A percentile compares a stretch with the other conserved stretches of the same genome.
phyloP scores from a whole-genome alignment of 2,113 vertebrate genomes.

The Myiozetetes cayanensis region DNA sequence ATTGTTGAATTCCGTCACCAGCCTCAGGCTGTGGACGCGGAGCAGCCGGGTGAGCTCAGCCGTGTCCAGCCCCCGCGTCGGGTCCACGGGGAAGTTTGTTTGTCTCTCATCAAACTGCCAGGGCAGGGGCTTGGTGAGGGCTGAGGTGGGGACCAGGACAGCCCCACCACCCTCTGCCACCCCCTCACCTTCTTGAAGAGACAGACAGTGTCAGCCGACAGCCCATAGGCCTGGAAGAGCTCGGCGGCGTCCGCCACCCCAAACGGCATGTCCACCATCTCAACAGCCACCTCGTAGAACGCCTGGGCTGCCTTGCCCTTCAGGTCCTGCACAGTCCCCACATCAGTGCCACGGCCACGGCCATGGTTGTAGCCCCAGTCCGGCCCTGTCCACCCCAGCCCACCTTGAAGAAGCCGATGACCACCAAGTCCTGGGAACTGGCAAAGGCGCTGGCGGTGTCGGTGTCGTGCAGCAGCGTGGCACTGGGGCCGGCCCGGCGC shows the following conservation, averaged over 20 bases:
- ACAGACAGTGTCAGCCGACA: constrained; percentile 74
- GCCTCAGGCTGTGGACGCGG: constrained; percentile 78
- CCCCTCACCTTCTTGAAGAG: constrained; percentile 88
- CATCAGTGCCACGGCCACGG: neutral
- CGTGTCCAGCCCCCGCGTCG: constrained; percentile 68
- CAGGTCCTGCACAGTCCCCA: constrained; percentile 70
- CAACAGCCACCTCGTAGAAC: constrained; percentile 70
- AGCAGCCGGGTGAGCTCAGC: constrained; percentile 76
- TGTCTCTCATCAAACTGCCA: constrained; percentile 83
- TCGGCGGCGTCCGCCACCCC: constrained; percentile 72
- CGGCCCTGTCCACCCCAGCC: accelerated
- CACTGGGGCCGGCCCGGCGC: constrained; percentile 69
- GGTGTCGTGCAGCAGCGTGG: constrained; percentile 60
- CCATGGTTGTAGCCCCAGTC: accelerated
- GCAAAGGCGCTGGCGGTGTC: constrained; percentile 57
- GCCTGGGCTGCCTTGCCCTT: constrained; percentile 63
- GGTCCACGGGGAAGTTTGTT: constrained; percentile 75
- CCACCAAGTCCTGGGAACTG: constrained; percentile 61
- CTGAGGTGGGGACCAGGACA: neutral
- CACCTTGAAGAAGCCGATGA: constrained; percentile 89
- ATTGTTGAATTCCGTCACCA: constrained; percentile 81
- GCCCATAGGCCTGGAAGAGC: constrained; percentile 80
- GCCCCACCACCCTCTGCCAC: neutral
- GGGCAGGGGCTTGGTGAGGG: neutral
- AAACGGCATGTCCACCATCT: constrained; percentile 74